Conservation (phyloP, 2,113 vertebrate species). For the Kryptolebias marmoratus region DNA sequence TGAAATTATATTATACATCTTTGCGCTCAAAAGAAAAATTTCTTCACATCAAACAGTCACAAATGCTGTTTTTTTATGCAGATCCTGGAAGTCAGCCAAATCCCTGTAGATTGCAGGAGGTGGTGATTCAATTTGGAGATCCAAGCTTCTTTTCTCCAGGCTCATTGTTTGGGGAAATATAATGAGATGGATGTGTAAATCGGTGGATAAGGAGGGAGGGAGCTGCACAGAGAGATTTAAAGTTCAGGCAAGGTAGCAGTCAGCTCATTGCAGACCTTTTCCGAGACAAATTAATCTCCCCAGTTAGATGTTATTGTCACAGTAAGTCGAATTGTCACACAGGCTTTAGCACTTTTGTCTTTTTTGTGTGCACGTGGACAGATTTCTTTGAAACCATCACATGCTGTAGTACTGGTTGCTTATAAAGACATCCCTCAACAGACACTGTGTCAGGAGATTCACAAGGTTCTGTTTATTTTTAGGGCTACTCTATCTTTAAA, state of each 20-base stretch:
- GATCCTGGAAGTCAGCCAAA: constrained; percentile 41
- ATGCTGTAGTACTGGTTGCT: too few species aligned
- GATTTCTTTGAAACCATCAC: not conserved
- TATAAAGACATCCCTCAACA: not conserved
- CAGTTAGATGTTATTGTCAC: constrained; percentile 20
- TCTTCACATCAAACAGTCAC: constrained; percentile 32
- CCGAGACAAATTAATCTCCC: constrained; percentile 50
- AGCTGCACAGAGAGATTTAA: constrained; percentile 51
- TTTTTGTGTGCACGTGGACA: not conserved
- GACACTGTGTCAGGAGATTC: not conserved
- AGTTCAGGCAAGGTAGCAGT: constrained; percentile 46
- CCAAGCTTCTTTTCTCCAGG: constrained; percentile 40
- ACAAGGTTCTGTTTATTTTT: not conserved
- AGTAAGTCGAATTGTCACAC: constrained; percentile 7
- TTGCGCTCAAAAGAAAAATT: constrained; percentile 15
- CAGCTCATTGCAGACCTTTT: constrained; percentile 35
- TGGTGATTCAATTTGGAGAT: constrained; percentile 54
- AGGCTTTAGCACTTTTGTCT: not conserved
- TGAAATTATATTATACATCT: constrained; percentile 1
- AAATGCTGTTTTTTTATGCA: constrained; percentile 32
- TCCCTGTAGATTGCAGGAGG: constrained; percentile 41
- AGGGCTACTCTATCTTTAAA: not conserved
- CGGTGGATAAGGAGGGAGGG: constrained; percentile 39
- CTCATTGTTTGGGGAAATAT: constrained; percentile 52
- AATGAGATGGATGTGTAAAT: constrained; percentile 57